Evolutionary conservation across 2,888 invertebrate genomes (phyloP).

Genomic region (Caenorhabditis sp.): DNA sequence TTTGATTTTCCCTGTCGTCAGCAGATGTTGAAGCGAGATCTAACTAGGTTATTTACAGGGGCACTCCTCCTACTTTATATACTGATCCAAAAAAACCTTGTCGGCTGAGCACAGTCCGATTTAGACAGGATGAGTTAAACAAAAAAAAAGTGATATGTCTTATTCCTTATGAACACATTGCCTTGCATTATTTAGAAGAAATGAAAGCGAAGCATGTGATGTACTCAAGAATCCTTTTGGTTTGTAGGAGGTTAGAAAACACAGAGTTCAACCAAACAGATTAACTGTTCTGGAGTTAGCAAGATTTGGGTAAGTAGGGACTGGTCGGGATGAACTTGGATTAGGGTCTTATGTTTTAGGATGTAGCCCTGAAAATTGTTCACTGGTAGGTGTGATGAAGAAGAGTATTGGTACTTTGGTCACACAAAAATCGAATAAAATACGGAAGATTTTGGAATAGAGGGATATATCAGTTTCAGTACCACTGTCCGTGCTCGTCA

Average conservation of each 20-base stretch:
- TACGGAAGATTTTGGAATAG: no score
- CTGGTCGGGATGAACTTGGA: neutral
- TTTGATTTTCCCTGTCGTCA: slow-evolving; percentile 1
- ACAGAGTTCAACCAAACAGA: slow-evolving; percentile 2
- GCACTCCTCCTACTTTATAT: neutral
- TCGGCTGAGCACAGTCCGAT: neutral
- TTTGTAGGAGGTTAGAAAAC: neutral
- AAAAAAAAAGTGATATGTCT: neutral
- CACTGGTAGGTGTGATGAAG: no score
- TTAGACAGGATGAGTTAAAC: neutral
- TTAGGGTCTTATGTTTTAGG: neutral
- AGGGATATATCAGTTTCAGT: no score
- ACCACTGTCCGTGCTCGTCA: no score
- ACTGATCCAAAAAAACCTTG: neutral
- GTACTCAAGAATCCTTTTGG: neutral
- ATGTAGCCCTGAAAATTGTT: neutral
- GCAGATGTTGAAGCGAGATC: neutral
- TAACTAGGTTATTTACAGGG: slow-evolving; percentile 14
- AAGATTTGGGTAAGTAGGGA: neutral
- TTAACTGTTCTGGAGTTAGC: neutral
- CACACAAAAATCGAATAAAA: no score
- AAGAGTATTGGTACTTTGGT: no score
- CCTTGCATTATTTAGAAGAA: neutral
- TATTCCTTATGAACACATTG: neutral
- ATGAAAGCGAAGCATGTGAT: neutral